Base-by-base conservation (phyloP, 2,888 invertebrate species). In the Phlogophora meticulosa region DNA sequence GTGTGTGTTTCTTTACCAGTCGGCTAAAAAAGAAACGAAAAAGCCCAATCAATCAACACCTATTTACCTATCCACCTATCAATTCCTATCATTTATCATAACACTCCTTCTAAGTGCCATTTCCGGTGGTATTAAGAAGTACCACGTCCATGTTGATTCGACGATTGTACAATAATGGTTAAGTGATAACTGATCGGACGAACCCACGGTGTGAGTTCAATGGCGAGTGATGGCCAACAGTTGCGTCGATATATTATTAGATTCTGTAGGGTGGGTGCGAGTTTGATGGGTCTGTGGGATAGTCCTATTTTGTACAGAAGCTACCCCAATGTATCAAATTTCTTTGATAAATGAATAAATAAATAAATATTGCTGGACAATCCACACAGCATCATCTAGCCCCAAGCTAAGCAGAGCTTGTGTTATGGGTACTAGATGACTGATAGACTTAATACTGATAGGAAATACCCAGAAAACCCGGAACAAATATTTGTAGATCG, bases 221-320 rank as follows among this genome's bases (percentile, higher is more conserved):
- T 80, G 86, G 80, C 83, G 88, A 88, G 78, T 86, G 88, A 88
- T 75, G 84, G 49, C 61, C 61, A 69, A 46, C 59, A 76, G 70
- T 77, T 58, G 80, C 71, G 72, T 72, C 65, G 40, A 60, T 52
- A 71, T 83, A 82, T 88, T 85, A 88, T 89, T 88, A 87, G 85
- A 85, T 79, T 70, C 52, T 13, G 71, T 84, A 81, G 75, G 80
- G 81, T 83, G 79, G 7, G 45, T 52, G 61, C 56, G 32, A 10
- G 5, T 76, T 76, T 42, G 2, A 22, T 5, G 4, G 7, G 0
- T 28, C 28, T 58, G n/a, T 11, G 45, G 49, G 71, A 72, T 51
- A 45, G 40, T 61, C 72, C 24, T 62, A 45, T 24, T 32, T 17
- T 5, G 28, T 7, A 4, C 7, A 28, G 20, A 2, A 15, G 17